Conservation (phyloP, 2,797 vertebrate species). For the Pipistrellus nathusii region DNA sequence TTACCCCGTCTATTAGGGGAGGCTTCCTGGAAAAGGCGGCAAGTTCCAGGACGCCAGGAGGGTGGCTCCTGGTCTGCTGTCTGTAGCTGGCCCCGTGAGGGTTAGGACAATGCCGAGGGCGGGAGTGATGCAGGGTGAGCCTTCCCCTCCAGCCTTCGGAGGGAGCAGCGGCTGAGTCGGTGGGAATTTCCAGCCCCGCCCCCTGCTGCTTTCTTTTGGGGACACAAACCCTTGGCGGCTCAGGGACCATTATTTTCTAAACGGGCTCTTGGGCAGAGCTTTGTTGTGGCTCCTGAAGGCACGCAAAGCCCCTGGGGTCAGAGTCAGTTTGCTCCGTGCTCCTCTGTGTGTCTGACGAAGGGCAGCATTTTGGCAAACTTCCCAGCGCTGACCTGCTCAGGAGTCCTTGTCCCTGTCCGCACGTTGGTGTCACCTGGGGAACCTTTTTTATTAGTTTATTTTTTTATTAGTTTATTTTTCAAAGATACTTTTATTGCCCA, state of each 20-base stretch:
- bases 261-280: not conserved
- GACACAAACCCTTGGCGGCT: not conserved
- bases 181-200: not conserved
- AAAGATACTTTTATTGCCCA: not conserved
- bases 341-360: not conserved
- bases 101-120: not conserved
- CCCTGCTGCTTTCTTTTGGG: not conserved
- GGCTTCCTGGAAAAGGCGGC: not conserved
- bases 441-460: not conserved
- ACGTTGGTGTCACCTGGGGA: not conserved
- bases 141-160: rapidly evolving
- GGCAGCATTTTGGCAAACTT: not conserved
- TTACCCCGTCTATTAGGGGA: not conserved
- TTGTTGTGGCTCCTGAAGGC: not conserved
- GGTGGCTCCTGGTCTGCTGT: not conserved
- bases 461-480: conserved; percentile 14
- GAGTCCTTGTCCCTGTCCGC: not conserved
- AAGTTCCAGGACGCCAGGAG: not conserved
- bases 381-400: not conserved
- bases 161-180: not conserved
- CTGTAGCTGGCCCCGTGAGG: not conserved
- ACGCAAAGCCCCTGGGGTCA: not conserved
- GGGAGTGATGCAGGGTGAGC: not conserved
- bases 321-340: not conserved
- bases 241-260: not conserved